These are phyloP conservation scores for Maniola jurtina DNA, from an alignment of 1,140 invertebrate genomes.

Conservation along the genomic window DNA sequence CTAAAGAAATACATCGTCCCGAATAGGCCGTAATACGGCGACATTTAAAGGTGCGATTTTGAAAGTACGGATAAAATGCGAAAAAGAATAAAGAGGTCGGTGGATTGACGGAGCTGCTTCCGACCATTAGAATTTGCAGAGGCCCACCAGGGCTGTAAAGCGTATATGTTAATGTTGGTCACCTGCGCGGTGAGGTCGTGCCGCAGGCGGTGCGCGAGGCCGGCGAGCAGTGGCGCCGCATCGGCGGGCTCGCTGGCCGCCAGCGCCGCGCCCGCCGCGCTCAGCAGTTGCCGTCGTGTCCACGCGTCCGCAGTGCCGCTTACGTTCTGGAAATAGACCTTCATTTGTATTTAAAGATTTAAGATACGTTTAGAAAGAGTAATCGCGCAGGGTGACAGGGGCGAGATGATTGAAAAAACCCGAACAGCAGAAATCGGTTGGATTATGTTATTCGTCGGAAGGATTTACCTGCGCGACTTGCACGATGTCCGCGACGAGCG, in stretches of 20 bases:
- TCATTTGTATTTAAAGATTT: neutral
- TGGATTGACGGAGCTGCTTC: no score
- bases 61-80: no score
- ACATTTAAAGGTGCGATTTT: no score
- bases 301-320: slow-evolving; percentile 43
- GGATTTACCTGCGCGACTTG: slow-evolving; percentile 79
- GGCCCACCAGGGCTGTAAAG: no score
- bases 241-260: slow-evolving; percentile 43
- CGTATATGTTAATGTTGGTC: neutral
- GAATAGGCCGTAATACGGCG: no score
- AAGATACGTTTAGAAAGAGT: no score
- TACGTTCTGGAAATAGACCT: neutral
- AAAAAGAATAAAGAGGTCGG: no score
- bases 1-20: no score
- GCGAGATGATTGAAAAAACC: no score
- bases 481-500: slow-evolving; percentile 86
- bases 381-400: neutral
- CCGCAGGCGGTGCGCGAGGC: slow-evolving; percentile 39
- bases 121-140: no score
- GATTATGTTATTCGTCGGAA: neutral
- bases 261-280: slow-evolving; percentile 61
- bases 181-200: slow-evolving; percentile 48
- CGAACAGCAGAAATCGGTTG: no score
- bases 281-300: slow-evolving; percentile 59
- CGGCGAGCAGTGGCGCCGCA: slow-evolving; percentile 44